Base-by-base conservation (phyloP, 2,113 vertebrate species). In the Phylloscopus trochilus region DNA sequence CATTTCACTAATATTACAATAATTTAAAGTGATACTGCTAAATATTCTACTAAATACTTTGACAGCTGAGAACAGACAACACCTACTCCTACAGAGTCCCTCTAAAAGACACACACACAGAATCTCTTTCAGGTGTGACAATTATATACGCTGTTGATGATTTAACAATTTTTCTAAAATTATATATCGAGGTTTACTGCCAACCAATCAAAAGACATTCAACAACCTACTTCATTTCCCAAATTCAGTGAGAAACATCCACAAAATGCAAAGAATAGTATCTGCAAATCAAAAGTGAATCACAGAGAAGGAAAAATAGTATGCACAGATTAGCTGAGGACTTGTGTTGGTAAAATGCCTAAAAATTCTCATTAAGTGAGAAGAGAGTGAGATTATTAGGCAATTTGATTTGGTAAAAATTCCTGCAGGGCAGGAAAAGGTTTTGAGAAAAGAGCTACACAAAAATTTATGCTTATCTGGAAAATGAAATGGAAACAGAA, bases 251-350 rank as follows among this genome's bases (percentile, higher is more conserved):
- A 93, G 77, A 92, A 96, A 46, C 76, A 73, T 64, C 70, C 46
- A 89, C 66, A 87, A 85, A 93, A 95, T 31, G 26, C 78, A 86
- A 97, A 92, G 14, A 92, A 87, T 31, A 89, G 35, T 75, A 90
- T 55, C 70, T n/a, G 23, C 22, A 77, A 86, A 47, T n/a, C 76
- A 72, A 82, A 90, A 76, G 62, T 31, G 27, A 86, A 84, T 10
- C 23, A 70, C 33, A 47, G 46, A 80, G 28, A 87, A 76, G 39
- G 10, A 26, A 84, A 70, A 89, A 87, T 58, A 14, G 47, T 22
- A 89, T 8, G 15, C 59, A 77, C 19, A 79, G 13, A 26, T 55
- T 58, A 75, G 31, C n/a, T 68, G 76, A 84, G 70, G 80, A 55
- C 75, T 55, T 90, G 60, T 22, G 2, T n/a, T 84, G 63, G 53